A percentile compares a stretch with the other conserved stretches of the same genome.
phyloP scores from a whole-genome alignment of 2,797 vertebrate genomes.

The Chrysolophus pictus region DNA sequence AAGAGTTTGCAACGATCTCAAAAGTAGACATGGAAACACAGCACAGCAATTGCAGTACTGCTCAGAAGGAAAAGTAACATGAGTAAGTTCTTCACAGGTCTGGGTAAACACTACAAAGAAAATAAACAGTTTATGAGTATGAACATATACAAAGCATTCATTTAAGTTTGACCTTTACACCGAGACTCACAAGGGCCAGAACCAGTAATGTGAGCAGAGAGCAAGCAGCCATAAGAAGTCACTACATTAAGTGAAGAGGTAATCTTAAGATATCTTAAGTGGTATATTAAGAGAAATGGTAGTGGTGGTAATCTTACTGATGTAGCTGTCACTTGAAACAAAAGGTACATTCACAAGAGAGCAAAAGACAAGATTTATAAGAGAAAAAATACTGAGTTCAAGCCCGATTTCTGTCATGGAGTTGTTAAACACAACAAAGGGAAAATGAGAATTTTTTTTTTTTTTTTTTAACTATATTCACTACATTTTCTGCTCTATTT shows the following conservation, averaged over 20 bases:
- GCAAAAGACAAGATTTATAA: background rate
- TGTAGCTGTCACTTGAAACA: background rate
- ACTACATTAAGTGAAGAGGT: background rate
- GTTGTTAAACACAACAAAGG: background rate
- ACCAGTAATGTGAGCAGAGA: background rate
- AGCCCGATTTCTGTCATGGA: background rate
- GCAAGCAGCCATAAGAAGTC: background rate
- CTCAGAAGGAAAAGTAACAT: background rate
- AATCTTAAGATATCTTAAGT: background rate
- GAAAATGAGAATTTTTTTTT: background rate
- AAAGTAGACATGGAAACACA: background rate
- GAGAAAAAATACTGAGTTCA: background rate
- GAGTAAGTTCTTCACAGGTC: background rate
- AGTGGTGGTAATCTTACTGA: background rate
- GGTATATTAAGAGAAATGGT: background rate
- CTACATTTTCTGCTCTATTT: background rate
- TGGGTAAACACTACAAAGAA: background rate
- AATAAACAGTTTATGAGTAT: background rate
- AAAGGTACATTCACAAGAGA: background rate
- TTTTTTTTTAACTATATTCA: background rate
- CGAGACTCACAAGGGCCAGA: background rate
- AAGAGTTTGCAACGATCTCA: background rate
- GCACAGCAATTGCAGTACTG: background rate
- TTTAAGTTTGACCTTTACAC: background rate
- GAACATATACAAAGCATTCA: background rate